These are phyloP conservation scores for Urophycis tenuis DNA, from an alignment of 2,797 vertebrate species.

Conservation along the genomic window DNA sequence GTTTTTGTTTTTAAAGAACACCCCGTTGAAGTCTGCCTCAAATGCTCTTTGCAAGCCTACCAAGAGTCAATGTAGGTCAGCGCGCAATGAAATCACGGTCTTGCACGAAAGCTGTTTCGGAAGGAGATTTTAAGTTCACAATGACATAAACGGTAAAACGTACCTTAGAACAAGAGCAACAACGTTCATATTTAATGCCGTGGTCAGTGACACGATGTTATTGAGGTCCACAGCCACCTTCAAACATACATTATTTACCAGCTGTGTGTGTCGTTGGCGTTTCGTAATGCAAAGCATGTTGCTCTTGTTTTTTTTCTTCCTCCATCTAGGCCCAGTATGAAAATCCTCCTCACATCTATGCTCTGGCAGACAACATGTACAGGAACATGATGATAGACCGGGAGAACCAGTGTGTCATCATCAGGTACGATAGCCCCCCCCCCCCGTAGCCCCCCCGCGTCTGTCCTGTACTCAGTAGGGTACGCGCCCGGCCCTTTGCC, in stretches of 20 bases:
- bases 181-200: too few relatives aligned
- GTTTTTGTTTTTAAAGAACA: slow-evolving; percentile 44
- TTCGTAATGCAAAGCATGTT: background rate
- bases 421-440: slow-evolving; percentile 75
- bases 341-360: slow-evolving; percentile 98
- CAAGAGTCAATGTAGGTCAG: slow-evolving; percentile 14
- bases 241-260: background rate
- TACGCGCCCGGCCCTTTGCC: background rate
- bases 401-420: slow-evolving; percentile 98
- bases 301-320: background rate
- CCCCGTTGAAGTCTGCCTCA: slow-evolving; percentile 47
- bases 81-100: background rate
- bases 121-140: slow-evolving; percentile 7
- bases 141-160: background rate
- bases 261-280: background rate
- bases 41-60: slow-evolving; percentile 36
- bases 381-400: slow-evolving; percentile 98
- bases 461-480: background rate
- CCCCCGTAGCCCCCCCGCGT: background rate
- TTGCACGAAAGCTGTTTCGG: slow-evolving; percentile 21
- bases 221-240: background rate
- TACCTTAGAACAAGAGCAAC: background rate
- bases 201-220: too few relatives aligned
- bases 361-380: slow-evolving; percentile 97
- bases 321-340: slow-evolving; percentile 88